Evolutionary conservation across 2,113 vertebrate species (phyloP).

Genomic region (Petaurus breviceps): DNA sequence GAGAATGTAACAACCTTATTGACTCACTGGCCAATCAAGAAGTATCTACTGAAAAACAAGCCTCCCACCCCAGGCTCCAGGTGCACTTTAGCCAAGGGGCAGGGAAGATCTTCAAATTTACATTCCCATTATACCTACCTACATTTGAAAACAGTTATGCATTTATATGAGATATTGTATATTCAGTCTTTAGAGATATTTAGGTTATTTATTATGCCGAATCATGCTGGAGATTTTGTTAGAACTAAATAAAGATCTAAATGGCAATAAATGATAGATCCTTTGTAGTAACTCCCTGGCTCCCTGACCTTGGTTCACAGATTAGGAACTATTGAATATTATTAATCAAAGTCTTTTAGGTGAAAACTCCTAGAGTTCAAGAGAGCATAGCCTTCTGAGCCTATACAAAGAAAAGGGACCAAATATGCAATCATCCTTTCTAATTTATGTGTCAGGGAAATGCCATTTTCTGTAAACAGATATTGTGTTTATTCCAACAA

Average conservation of each 20-base stretch:
- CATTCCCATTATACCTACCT: too few species aligned
- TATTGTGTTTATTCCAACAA: neutral
- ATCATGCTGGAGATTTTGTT: neutral
- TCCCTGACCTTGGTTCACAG: neutral
- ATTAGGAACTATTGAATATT: neutral
- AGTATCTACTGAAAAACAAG: too few species aligned
- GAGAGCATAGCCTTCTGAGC: neutral
- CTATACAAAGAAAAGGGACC: conserved; percentile 16
- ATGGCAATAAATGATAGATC: neutral
- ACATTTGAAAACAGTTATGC: neutral
- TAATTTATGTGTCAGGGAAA: conserved; percentile 20
- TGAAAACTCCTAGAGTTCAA: conserved; percentile 11
- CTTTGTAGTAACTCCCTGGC: neutral
- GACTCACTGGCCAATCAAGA: too few species aligned
- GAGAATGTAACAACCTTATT: too few species aligned
- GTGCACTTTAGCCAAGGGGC: too few species aligned
- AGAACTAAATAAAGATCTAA: neutral
- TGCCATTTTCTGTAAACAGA: conserved; percentile 18
- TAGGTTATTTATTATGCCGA: neutral
- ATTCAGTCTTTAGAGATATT: neutral
- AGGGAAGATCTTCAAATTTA: too few species aligned
- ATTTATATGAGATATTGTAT: neutral
- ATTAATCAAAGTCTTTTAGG: conserved; percentile 6
- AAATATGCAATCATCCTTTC: conserved; percentile 23
- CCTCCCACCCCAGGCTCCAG: too few species aligned